Evolutionary conservation across 2,113 vertebrate genomes (phyloP).

Genomic region (Narcine bancroftii): DNA sequence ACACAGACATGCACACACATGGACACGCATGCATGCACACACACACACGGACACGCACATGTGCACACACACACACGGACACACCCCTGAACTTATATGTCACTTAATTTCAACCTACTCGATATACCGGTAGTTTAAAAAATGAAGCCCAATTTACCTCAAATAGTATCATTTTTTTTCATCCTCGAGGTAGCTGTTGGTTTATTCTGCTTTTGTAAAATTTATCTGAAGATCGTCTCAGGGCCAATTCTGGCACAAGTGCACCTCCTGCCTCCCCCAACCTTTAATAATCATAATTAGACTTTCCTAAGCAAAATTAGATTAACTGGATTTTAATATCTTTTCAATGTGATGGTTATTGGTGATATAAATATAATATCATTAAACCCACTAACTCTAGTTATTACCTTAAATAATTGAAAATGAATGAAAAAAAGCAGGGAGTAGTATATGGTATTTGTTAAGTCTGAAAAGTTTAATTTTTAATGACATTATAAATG

Average conservation of each 20-base stretch:
- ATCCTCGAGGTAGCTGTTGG: background rate
- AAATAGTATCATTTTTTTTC: background rate
- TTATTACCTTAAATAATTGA: conserved; percentile 38
- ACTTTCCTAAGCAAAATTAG: conserved; percentile 33
- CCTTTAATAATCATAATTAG: conserved; percentile 28
- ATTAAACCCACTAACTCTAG: conserved; percentile 34
- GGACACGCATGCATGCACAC: too few species aligned
- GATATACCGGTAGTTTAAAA: too few species aligned
- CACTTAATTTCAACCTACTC: too few species aligned
- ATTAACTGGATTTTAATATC: conserved; percentile 38
- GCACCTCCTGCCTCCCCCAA: too few species aligned
- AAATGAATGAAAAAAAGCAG: conserved; percentile 36
- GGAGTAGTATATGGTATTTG: conserved; percentile 28
- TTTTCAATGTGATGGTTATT: conserved; percentile 34
- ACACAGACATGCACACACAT: too few species aligned
- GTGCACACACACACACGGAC: too few species aligned
- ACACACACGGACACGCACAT: too few species aligned
- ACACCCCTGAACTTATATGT: too few species aligned
- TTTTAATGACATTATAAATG: conserved; percentile 38
- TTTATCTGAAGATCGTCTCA: background rate
- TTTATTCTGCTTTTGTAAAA: conserved; percentile 6
- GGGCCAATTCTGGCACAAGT: too few species aligned
- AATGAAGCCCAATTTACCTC: background rate
- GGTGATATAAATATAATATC: conserved; percentile 38
- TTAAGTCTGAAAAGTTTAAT: conserved; percentile 36